Evolutionary conservation across 2,113 vertebrate genomes (phyloP).

Genomic region (Neodontobutis hainanensis): DNA sequence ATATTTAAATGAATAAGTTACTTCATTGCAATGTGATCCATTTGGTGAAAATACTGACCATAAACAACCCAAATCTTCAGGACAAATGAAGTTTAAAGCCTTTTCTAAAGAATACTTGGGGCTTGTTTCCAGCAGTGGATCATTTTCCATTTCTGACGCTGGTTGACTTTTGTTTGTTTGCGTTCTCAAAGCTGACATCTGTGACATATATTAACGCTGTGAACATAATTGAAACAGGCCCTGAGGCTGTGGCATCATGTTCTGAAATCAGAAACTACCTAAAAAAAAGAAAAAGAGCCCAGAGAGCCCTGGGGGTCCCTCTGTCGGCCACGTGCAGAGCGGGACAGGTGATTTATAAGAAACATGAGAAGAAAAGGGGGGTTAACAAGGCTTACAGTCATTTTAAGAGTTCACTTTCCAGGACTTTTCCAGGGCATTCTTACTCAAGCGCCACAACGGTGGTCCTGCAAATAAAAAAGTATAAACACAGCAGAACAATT

Average conservation of each 20-base stretch:
- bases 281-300: conserved; percentile 13
- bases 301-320: conserved; percentile 34
- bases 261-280: conserved; percentile 70
- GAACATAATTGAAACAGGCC: conserved; percentile 64
- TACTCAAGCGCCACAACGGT: not conserved
- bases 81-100: no score
- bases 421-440: not conserved
- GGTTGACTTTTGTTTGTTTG: conserved; percentile 46
- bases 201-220: conserved; percentile 54
- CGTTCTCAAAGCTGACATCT: conserved; percentile 40
- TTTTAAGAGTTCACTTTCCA: not conserved
- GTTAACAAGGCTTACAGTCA: not conserved
- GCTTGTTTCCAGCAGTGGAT: not conserved
- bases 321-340: conserved; percentile 10
- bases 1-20: no score
- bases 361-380: conserved; percentile 44
- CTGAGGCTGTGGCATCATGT: conserved; percentile 54
- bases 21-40: no score
- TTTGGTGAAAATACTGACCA: no score
- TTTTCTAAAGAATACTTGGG: no score
- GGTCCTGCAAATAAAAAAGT: no score
- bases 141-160: not conserved
- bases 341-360: conserved; percentile 66
- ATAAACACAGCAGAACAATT: no score
- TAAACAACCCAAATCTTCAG: no score